Conservation (phyloP, 2,113 vertebrate species). For the Dryoscopus gambensis region DNA sequence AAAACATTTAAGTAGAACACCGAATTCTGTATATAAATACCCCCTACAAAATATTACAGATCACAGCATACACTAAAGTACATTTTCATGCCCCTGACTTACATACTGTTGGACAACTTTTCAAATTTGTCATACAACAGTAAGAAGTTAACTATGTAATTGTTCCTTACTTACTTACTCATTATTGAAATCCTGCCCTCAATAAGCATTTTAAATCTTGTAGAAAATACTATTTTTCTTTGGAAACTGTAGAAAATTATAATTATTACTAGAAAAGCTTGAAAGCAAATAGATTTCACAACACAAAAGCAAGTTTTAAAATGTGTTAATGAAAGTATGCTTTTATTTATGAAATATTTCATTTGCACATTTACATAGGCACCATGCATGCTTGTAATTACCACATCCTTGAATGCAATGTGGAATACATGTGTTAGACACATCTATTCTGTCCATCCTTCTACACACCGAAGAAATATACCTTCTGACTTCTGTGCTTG, state of each 20-base stretch:
- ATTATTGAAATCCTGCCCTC: neutral
- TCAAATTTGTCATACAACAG: neutral
- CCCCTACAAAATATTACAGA: neutral
- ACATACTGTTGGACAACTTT: neutral
- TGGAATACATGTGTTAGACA: neutral
- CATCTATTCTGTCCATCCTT: neutral
- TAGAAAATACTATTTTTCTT: neutral
- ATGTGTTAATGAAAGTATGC: neutral
- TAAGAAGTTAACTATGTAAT: neutral
- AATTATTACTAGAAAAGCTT: neutral
- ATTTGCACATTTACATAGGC: neutral
- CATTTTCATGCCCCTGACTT: neutral
- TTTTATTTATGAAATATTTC: neutral
- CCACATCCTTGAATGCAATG: neutral
- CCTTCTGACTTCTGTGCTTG: neutral
- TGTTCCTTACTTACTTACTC: neutral
- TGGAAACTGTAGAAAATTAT: neutral
- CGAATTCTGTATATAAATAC: neutral
- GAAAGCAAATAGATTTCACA: neutral
- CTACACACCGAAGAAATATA: neutral
- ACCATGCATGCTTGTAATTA: fast-evolving
- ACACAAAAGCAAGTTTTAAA: neutral
- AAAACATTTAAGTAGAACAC: neutral
- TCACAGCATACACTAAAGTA: neutral
- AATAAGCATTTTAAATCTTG: neutral